Conservation (phyloP, 2,888 invertebrate genomes). For the Danaus chrysippus region DNA sequence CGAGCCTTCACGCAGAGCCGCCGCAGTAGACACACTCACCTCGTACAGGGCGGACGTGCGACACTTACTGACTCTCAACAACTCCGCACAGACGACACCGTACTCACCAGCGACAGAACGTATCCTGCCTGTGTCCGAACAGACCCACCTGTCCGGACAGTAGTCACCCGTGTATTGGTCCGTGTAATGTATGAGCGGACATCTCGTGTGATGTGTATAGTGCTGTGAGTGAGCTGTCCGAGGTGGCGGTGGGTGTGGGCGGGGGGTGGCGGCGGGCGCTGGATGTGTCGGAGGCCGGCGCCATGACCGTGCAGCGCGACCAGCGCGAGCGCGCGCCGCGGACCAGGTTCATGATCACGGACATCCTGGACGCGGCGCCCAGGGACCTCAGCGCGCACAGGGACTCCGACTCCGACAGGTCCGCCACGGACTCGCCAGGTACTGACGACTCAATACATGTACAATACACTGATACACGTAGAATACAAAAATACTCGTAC, state of each 20-base stretch:
- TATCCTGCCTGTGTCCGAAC: background rate
- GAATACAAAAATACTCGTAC: too few relatives aligned
- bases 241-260: conserved; percentile 48
- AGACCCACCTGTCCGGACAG: conserved; percentile 1
- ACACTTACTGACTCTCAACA: conserved; percentile 24
- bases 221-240: conserved; percentile 54
- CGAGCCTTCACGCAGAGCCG: conserved; percentile 36
- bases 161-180: conserved; percentile 13
- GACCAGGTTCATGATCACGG: conserved; percentile 94
- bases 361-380: conserved; percentile 84
- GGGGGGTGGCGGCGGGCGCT: conserved; percentile 50
- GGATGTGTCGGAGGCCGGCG: conserved; percentile 61
- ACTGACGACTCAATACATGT: too few relatives aligned
- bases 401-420: conserved; percentile 78
- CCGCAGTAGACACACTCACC: conserved; percentile 48
- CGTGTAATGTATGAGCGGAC: background rate
- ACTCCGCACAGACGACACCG: conserved; percentile 21
- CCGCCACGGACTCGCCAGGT: conserved; percentile 79
- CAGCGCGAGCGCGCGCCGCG: conserved; percentile 87
- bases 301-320: conserved; percentile 81
- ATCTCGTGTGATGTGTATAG: conserved; percentile 42
- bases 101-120: background rate
- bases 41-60: conserved; percentile 35
- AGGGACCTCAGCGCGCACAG: conserved; percentile 79
- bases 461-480: too few relatives aligned